These are phyloP conservation scores for Dysdera silvatica DNA, from an alignment of 1,140 invertebrate genomes.

Conservation along the genomic window DNA sequence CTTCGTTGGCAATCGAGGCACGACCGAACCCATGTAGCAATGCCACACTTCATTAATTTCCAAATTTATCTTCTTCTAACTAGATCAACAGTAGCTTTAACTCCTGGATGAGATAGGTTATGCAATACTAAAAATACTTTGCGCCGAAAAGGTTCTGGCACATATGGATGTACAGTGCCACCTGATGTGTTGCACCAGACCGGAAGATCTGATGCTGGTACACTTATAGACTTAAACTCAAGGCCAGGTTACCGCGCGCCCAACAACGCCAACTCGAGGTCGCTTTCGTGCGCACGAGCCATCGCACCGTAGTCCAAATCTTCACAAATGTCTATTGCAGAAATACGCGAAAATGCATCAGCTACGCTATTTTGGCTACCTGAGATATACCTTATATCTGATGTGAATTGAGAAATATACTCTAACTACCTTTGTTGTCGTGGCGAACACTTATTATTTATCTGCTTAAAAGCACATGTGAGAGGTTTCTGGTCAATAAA, in stretches of 20 bases:
- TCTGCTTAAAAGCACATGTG: conserved; percentile 30
- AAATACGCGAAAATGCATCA: conserved; percentile 13
- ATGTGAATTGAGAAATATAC: conserved; percentile 42
- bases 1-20: not conserved
- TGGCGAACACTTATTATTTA: not conserved
- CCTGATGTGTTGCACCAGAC: conserved; percentile 5
- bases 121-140: conserved; percentile 4
- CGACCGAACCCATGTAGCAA: not conserved
- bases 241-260: not conserved
- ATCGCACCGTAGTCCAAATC: not conserved
- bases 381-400: conserved; percentile 39
- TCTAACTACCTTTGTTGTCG: conserved; percentile 36
- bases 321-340: not conserved
- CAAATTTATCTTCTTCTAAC: not conserved
- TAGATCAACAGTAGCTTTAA: conserved; percentile 1
- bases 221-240: not conserved
- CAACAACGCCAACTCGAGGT: no score
- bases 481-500: conserved; percentile 39
- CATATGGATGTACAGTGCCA: not conserved
- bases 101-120: not conserved
- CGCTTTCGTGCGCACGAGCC: not conserved
- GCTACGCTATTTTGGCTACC: conserved; percentile 38
- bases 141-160: conserved; percentile 7
- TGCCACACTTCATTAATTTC: not conserved
- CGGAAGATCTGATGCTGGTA: not conserved